A percentile compares a stretch with the other conserved stretches of the same genome.
phyloP scores from a whole-genome alignment of 2,888 invertebrate genomes.

The Euzophera pinguis region DNA sequence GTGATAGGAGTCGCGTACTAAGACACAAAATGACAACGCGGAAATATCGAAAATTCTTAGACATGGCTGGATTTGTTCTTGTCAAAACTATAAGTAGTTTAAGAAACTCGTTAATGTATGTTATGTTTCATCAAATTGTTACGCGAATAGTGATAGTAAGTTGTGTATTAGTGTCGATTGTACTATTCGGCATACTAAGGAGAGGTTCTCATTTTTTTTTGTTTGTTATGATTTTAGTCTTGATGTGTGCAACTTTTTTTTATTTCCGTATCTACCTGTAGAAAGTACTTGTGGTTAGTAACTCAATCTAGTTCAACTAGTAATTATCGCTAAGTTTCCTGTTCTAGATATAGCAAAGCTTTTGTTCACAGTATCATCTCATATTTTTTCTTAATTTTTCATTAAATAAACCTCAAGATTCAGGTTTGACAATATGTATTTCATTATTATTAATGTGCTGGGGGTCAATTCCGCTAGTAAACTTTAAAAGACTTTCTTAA shows the following conservation, averaged over 20 bases:
- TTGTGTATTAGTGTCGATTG: conserved; percentile 33
- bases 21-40: conserved; percentile 16
- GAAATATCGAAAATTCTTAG: conserved; percentile 10
- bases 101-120: conserved; percentile 31
- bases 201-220: conserved; percentile 36
- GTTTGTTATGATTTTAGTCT: conserved; percentile 40
- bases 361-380: no score
- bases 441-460: no score
- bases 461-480: no score
- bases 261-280: conserved; percentile 34
- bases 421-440: no score
- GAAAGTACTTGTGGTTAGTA: conserved; percentile 32
- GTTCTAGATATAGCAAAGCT: neutral
- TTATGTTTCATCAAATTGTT: neutral
- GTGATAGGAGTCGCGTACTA: conserved; percentile 57
- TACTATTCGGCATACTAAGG: conserved; percentile 41
- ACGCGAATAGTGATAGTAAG: conserved; percentile 20
- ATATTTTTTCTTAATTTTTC: no score
- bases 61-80: conserved; percentile 29
- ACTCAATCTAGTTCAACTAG: neutral
- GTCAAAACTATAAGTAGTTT: fast-evolving
- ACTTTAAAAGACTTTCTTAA: no score
- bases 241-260: conserved; percentile 41
- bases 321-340: neutral
- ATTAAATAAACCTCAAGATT: no score